Percentiles rank a stretch among this genome's conserved stretches.
Evolutionary conservation across 2,888 invertebrate species (phyloP).

Genomic region (Leptarthrus brevirostris): DNA sequence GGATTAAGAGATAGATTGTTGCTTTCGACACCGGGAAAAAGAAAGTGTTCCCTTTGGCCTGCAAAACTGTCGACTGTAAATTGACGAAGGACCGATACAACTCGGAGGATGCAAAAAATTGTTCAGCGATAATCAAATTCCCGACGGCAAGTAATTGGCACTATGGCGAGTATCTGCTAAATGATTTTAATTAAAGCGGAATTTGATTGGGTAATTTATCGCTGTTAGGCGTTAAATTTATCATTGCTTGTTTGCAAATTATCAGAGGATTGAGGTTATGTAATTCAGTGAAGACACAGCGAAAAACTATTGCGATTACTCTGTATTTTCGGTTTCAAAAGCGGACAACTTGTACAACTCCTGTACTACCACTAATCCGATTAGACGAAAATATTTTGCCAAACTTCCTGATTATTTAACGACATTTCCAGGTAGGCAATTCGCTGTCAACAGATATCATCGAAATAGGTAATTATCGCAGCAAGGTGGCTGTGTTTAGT

Average conservation of each 20-base stretch:
- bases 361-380: background rate
- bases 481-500: background rate
- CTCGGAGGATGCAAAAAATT: conserved; percentile 12
- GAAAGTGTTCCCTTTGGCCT: background rate
- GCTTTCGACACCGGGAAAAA: background rate
- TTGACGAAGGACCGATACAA: background rate
- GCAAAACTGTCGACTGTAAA: background rate
- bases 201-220: conserved; percentile 39
- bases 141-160: conserved; percentile 29
- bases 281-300: too few species aligned
- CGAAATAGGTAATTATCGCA: background rate
- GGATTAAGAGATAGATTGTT: background rate
- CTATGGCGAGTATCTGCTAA: conserved; percentile 26
- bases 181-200: conserved; percentile 36
- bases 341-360: background rate
- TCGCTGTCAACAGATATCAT: background rate
- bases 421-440: background rate
- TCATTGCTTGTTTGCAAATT: background rate
- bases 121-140: conserved; percentile 38
- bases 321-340: background rate
- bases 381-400: background rate
- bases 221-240: background rate
- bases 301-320: background rate
- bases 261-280: background rate
- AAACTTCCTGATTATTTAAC: background rate